phyloP scores from a whole-genome alignment of 1,140 invertebrate species.

The Bombus ignitus region DNA sequence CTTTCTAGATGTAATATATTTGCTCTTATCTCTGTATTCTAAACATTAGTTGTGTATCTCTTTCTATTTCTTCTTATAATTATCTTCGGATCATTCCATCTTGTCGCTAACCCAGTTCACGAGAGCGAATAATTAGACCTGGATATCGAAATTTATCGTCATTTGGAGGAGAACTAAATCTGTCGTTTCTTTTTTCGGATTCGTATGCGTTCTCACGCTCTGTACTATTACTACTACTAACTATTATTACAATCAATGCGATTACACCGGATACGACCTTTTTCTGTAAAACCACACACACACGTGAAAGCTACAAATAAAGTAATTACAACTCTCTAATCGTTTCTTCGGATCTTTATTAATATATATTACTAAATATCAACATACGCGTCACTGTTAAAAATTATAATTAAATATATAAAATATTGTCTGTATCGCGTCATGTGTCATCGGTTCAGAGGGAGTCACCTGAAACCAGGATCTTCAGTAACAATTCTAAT shows the following conservation, averaged over 20 bases:
- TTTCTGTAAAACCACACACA: conserved; percentile 79
- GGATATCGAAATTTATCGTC: conserved; percentile 56
- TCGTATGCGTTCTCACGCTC: conserved; percentile 77
- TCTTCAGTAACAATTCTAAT: not conserved
- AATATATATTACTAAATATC: conserved; percentile 24
- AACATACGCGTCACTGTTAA: not conserved
- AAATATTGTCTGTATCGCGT: not conserved
- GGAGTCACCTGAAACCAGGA: not conserved
- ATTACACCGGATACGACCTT: conserved; percentile 77
- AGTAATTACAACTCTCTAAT: conserved; percentile 78
- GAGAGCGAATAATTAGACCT: conserved; percentile 50
- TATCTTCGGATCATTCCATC: conserved; percentile 41
- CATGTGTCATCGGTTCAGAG: not conserved
- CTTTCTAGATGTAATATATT: conserved; percentile 10
- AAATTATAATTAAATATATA: not conserved
- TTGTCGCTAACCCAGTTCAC: conserved; percentile 43
- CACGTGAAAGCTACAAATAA: conserved; percentile 81
- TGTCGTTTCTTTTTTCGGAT: conserved; percentile 74
- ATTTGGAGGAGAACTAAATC: conserved; percentile 56
- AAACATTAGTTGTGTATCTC: conserved; percentile 37
- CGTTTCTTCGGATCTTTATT: conserved; percentile 55
- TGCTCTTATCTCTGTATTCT: conserved; percentile 24
- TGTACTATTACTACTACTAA: conserved; percentile 66
- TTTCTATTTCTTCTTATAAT: conserved; percentile 29
- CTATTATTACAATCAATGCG: conserved; percentile 68